Base-by-base conservation (phyloP, 2,888 invertebrate genomes). In the Aporophyla nigra region DNA sequence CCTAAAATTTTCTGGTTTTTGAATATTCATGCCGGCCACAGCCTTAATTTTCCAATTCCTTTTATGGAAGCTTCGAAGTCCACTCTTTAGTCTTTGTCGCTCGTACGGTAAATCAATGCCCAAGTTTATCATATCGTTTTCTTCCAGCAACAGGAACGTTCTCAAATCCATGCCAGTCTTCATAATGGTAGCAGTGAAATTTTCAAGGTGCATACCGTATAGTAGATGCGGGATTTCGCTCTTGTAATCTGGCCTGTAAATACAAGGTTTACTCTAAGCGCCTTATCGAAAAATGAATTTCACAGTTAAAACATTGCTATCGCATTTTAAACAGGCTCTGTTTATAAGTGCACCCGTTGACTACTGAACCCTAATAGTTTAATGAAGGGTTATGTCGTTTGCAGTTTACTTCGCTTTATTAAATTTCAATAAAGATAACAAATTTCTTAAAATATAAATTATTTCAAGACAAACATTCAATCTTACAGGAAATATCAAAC, bases 61-160 rank as follows among this genome's bases (percentile, higher is more conserved):
- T 77, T 92, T 94, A 87, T 98, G 98, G 89, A 98, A 98, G 82
- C 95, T 96, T 70, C 96, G 94, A 66, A 98, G 88, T 0, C 97
- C 97, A 54, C 92, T 89, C 71, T 95, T 90, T 80, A 98, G 95
- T 88, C 97, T 95, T 80, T 97, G 96, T 80, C 97, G 94, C 88
- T 98, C 97, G 84, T 96, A 97, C 1, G 97, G 97, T 93, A 98
- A 95, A 6, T 96, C 93, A 27, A 98, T 95, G 54, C 97, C 98
- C 56, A 98, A 86, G 71, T 94, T 90, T 63, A 95, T 90, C 91
- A 98, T 95, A 87, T 97, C 97, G 0, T 95, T 91, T 66, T 98
- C 97, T 84, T 97, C 96, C 59, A 97, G 87, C 56, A 97, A 93
- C 7, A 98, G 89, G 87, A 98, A 97, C 2, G 95, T 94, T 74